These are phyloP conservation scores for Phthorimaea operculella DNA, from an alignment of 1,140 invertebrate species.

Conservation along the genomic window DNA sequence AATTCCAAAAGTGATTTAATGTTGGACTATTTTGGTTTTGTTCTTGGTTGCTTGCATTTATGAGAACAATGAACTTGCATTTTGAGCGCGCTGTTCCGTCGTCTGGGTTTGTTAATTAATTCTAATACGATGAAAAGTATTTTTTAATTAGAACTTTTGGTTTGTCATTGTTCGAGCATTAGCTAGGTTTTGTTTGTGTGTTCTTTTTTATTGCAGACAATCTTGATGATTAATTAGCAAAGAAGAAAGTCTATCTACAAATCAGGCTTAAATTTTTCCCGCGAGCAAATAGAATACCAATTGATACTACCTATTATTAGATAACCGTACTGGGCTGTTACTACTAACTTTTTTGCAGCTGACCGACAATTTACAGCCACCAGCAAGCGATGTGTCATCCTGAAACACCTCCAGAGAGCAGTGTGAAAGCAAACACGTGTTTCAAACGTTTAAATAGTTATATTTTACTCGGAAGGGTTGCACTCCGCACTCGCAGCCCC, in stretches of 20 bases:
- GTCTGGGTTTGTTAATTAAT: too few relatives aligned
- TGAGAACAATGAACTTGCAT: slow-evolving; percentile 1
- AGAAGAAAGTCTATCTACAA: too few relatives aligned
- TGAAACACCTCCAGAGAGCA: slow-evolving; percentile 37
- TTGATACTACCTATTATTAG: too few relatives aligned
- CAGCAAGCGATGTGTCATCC: slow-evolving; percentile 39
- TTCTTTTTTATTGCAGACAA: too few relatives aligned
- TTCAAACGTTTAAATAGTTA: slow-evolving; percentile 49
- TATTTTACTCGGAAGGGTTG: slow-evolving; percentile 60
- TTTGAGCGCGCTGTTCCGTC: background rate
- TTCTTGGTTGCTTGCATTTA: background rate
- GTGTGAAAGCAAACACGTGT: slow-evolving; percentile 54
- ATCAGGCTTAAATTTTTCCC: too few relatives aligned
- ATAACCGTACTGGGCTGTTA: too few relatives aligned
- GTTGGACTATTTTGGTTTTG: slow-evolving; percentile 12
- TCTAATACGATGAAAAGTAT: too few relatives aligned
- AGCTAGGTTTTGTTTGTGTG: too few relatives aligned
- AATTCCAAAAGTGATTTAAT: slow-evolving; percentile 26
- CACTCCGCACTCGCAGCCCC: slow-evolving; percentile 30
- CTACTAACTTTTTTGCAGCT: background rate
- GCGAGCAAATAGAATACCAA: too few relatives aligned
- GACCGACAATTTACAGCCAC: slow-evolving; percentile 27
- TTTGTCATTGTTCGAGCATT: too few relatives aligned
- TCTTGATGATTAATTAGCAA: too few relatives aligned
- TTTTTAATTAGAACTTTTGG: too few relatives aligned